Base-by-base conservation (phyloP, 2,797 vertebrate species). In the Coracias cyanogaster region DNA sequence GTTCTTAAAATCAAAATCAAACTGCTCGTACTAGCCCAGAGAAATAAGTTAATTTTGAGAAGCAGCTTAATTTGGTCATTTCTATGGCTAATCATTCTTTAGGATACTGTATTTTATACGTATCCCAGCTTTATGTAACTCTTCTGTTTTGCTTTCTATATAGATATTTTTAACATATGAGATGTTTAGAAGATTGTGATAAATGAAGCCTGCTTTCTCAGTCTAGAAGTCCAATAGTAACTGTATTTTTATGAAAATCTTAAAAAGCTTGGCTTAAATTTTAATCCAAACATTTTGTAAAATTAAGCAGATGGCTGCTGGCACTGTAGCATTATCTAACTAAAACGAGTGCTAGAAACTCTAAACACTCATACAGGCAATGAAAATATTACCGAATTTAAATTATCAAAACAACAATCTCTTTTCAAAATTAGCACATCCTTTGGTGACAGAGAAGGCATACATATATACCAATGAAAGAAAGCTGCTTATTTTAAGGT, bases 221-320 rank as follows among this genome's bases (percentile, higher is more conserved):
- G 35, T 70, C 43, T 70, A 66, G 17, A 76, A 82, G 10, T 69
- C 21, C 78, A 67, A 24, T 60, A 14, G 14, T 39, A 89, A 95
- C 10, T 43, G 25, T 35, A 45, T 72, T 62, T 96, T 73, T 54
- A 11, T 74, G 26, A 94, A 89, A 33, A 77, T 55, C 18, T 72
- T 86, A 58, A 81, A 93, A 93, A 69, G 6, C 28, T 81, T 66
- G 19, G 28, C 35, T 93, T 83, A 79, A 95, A 72, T 87, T 91
- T 93, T 91, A 91, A 82, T 91, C 72, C 65, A 96, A 94, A 82
- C 66, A 69, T 90, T 96, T 86, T 66, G 74, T 78, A 90, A 96
- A 94, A 97, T 87, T 87, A 96, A 96, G 69, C 96, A 97, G 97
- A 97, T 97, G 96, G 96, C 51, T 94, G 76, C 71, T 94, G 78